Base-by-base conservation (phyloP, 1,140 invertebrate genomes). In the Zaprionus gabonicus region DNA sequence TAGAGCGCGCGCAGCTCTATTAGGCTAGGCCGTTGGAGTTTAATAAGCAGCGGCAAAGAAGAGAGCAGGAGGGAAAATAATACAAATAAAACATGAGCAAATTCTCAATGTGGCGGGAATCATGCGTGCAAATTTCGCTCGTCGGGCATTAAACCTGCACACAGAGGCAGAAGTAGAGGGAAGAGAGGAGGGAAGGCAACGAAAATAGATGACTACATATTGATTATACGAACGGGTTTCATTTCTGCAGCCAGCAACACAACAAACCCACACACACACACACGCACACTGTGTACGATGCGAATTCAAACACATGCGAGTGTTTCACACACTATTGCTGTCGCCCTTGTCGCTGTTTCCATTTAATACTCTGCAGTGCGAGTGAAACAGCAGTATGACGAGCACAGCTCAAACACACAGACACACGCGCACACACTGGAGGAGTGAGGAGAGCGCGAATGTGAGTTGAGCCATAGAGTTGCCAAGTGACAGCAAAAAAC, bases 201-300 rank as follows among this genome's bases (percentile, higher is more conserved):
- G 44, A 74, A 76, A 80, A 78, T 78, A 80, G 65, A 74, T 83
- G 84, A 80, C 80, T 80, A 86, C 80, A 82, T 86, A 88, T 86
- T 86, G 84, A 86, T 86, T 86, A 88, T 79, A 86, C 82, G 86
- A 86, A 86, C 83, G 77, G 70, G 83, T 86, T 86, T 87, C 68
- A 71, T 76, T 76, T 71, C 73, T 76, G 68, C 60, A 70, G 82
- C 76, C 57, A 76, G 58, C 51, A 49, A 56, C 38, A 69, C 65
- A 44, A 10, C 5, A 36, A 17, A 58, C n/a, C 15, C 6, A 15
- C n/a, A 20, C 6, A 15, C 41, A 62, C 41, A 58, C 65, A 73
- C 41, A 27, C 12, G n/a, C 1, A 64, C 28, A 57, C n/a, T 44
- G 44, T 36, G 31, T 17, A 31, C 59, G 41, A 25, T 44, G 31